Evolutionary conservation across 2,797 vertebrate species (phyloP), one percentile per base, ranked within the genome.

Genomic region (Onychomys leucogaster): DNA sequence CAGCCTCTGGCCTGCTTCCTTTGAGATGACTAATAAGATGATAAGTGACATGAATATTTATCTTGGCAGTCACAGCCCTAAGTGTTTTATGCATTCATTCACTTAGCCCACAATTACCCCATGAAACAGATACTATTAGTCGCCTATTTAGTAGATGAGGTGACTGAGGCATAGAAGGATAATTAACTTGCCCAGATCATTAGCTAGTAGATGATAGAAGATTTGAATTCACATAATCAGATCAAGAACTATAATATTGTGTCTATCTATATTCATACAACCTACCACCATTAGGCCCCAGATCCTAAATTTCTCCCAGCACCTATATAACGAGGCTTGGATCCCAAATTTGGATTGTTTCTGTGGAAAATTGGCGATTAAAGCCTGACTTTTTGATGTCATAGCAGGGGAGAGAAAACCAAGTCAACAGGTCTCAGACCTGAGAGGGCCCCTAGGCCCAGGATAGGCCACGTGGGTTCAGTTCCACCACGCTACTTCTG

Each of bases 61-160:
- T 80, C 55, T 73, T 49, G 78, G 55, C 55, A 71, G 93, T 85
- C 34, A 7, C 2, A 19, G 1, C 90, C 84, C 69, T 43, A 88
- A 92, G 83, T 41, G 37, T 85, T 93, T 83, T 49, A 49, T 32
- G 12, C 55, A 29, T 85, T 81, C 90, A 63, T 86, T 94, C 90
- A 84, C 84, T 93, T 93, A 96, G 69, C 88, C 7, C 69, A 86
- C 76, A 94, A 78, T 76, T 46, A 49, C 55, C 37, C 71, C 71
- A 78, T 81, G 93, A 97, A 81, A 73, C 49, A 89, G 75, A 83
- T 67, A 63, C 59, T 80, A 21, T 80, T 83, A 65, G 82, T 29
- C 57, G 27, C 12, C 69, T 82, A 41, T 43, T 78, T 92, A 86
- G 82, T 16, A 93, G 80, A 43, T 46, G 67, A 81, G 88, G 59